Percentiles rank a stretch among this genome's conserved stretches.
phyloP scores from a whole-genome alignment of 2,797 vertebrate genomes.

The Melanotaenia trifasciata region DNA sequence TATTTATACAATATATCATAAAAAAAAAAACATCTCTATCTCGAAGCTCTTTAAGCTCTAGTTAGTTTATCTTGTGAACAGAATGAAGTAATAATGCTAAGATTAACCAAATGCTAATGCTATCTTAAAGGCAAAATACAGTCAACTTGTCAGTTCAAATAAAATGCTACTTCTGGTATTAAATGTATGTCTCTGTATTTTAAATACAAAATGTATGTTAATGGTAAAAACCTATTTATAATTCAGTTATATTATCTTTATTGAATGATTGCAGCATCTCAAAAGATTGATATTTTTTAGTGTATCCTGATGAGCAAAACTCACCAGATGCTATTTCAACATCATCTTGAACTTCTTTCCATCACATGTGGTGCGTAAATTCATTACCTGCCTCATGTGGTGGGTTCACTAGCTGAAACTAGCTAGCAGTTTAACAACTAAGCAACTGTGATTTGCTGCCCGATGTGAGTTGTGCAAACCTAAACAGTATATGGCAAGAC shows the following conservation, averaged over 20 bases:
- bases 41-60: background rate
- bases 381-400: too few species aligned
- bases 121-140: background rate
- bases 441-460: background rate
- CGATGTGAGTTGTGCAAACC: background rate
- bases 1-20: too few species aligned
- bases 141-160: background rate
- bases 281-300: background rate
- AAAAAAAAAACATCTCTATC: too few species aligned
- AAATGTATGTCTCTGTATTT: background rate
- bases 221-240: background rate
- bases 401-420: background rate
- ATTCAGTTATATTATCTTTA: background rate
- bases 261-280: background rate
- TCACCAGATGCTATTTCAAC: too few species aligned
- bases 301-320: too few species aligned
- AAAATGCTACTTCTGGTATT: background rate
- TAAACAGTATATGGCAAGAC: background rate
- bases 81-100: background rate
- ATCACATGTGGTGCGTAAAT: too few species aligned
- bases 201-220: background rate
- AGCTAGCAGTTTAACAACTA: background rate
- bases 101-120: too few species aligned
- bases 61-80: background rate
- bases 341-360: too few species aligned